Base-by-base conservation (phyloP, 2,113 vertebrate genomes). In the Ailurus styani region DNA sequence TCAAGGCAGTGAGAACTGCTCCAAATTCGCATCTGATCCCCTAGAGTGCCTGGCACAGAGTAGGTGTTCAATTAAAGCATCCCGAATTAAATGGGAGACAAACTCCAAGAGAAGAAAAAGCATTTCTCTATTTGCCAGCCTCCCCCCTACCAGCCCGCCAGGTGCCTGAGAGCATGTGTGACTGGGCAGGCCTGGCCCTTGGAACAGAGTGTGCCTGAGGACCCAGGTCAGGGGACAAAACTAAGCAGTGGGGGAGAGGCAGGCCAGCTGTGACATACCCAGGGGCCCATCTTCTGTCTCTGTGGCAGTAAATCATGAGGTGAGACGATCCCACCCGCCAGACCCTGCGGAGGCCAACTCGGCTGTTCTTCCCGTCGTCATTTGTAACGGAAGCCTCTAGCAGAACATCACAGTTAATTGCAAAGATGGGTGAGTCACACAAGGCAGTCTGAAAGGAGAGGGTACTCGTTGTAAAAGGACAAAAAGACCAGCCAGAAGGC, bases 341-440 rank as follows among this genome's bases (percentile, higher is more conserved):
- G 77, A 90, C 68, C 62, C 90, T 66, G 45, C 60, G 93, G n/a
- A 75, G 82, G 68, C 79, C 94, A 60, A 66, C 88, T 54, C 23
- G 62, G 50, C 78, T 31, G 15, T 82, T 75, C 40, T 91, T 52
- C 82, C 79, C 37, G 2, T 91, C 73, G 2, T 92, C 84, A 23
- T 92, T 86, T 87, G 29, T 88, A 90, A 96, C 72, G 70, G 94
- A 92, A 95, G 72, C 66, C 72, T 93, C 90, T 77, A 91, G 91
- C 47, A 79, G 95, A 96, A 96, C 78, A 97, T 88, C 87, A 85
- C 84, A 90, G 90, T 85, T 96, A 90, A 97, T 96, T 95, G 90
- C 90, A 82, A 95, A 93, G 93, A 90, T 86, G 95, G 8, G 72
- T 97, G 97, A 98, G 91, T 97, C 97, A 98, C 29, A 34, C 54